Evolutionary conservation across 1,140 invertebrate genomes (phyloP).

Genomic region (Drosophila ironensis): DNA sequence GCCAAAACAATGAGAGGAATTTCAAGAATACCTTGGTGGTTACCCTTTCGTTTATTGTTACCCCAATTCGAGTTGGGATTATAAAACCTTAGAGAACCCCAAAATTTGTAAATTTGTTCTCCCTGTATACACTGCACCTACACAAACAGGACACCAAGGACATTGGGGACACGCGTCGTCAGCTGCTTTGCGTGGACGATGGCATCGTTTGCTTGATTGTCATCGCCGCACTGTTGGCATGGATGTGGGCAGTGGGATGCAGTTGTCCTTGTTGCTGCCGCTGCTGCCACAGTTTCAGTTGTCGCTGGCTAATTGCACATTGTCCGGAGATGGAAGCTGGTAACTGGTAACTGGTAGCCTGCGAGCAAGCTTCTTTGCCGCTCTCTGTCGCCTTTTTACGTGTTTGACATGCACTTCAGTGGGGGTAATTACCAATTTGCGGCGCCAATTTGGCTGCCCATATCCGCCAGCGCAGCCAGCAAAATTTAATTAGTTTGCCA

Average conservation of each 20-base stretch:
- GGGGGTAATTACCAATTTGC: conserved; percentile 75
- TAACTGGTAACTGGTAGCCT: conserved; percentile 4
- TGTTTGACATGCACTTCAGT: conserved; percentile 76
- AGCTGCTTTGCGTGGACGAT: conserved; percentile 52
- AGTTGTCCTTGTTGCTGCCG: conserved; percentile 13
- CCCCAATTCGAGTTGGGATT: not conserved
- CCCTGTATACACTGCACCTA: not conserved
- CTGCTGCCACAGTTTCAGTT: conserved; percentile 23
- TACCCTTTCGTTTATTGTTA: not conserved
- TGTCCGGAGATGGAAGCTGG: conserved; percentile 36
- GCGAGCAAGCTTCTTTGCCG: conserved; percentile 22
- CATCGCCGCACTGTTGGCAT: conserved; percentile 23
- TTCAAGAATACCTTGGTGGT: no score
- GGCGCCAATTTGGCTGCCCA: conserved; percentile 71
- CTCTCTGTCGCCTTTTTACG: conserved; percentile 58
- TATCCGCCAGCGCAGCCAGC: conserved; percentile 48
- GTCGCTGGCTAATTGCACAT: conserved; percentile 72
- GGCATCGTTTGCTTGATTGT: conserved; percentile 66
- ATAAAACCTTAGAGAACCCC: not conserved
- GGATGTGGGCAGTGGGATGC: conserved; percentile 27
- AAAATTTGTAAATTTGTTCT: no score
- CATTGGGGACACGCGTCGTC: conserved; percentile 50
- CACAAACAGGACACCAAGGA: not conserved
- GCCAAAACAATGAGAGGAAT: no score
- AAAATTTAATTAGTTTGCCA: conserved; percentile 79